Base-by-base conservation (phyloP, 2,888 invertebrate genomes). In the Strigamia transsilvanica region DNA sequence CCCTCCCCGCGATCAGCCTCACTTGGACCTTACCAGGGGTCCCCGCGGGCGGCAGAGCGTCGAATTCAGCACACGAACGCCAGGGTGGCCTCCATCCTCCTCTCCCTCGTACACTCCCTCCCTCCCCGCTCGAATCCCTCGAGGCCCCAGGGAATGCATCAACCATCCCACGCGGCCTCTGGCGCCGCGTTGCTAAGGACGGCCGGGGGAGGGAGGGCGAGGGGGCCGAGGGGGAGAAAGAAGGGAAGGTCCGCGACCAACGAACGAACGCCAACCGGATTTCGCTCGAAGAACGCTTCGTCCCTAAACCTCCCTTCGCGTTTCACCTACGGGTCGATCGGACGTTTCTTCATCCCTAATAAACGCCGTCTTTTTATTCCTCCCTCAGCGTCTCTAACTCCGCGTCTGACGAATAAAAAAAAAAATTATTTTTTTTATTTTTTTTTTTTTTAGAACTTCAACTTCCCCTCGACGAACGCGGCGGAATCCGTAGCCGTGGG, bases 41-140 rank as follows among this genome's bases (percentile, higher is more conserved):
- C 61, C 61, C 61, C 61, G 61, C 61, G 61, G 61, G 61, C 61
- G 61, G 61, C 61, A 66, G 61, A 66, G 61, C 61, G 61, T 66
- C 61, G 61, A 66, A 66, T 66, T 66, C 61, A 66, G 61, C 61
- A 66, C 61, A 66, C 61, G 61, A 66, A 66, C 61, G 61, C 61
- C 61, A 23, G 61, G 61, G 61, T 66, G 61, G 61, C 61, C 61
- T 66, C 61, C 61, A 66, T 23, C 61, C 21, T 7, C 21, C 61
- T 7, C 61, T 23, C 61, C 21, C 61, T 66, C 61, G n/a, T 46
- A 13, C 46, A 46, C 0, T n/a, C 7, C 46, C 46, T 12, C 61
- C 61, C 21, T 23, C 23, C 61, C 61, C 21, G 23, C 61, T 66
- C 61, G 61, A 66, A n/a, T 23, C 61, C 61, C 61, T 23, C 21